Conservation (phyloP, 2,113 vertebrate species). For the Pantherophis guttatus region DNA sequence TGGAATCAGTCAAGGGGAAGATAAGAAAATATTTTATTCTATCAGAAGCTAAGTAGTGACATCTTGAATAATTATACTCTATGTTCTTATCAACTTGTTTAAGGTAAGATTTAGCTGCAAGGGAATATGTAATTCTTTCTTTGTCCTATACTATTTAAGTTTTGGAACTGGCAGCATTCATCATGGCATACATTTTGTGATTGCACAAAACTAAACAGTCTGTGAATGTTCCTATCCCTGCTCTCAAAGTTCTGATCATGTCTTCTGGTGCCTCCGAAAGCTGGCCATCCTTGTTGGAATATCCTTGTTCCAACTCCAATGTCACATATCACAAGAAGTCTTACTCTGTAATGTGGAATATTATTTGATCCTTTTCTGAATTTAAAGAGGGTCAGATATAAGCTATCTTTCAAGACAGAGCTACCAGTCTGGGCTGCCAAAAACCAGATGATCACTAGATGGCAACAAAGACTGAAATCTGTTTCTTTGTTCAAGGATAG, state of each 20-base stretch:
- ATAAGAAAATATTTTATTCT: neutral
- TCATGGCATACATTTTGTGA: neutral
- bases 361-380: neutral
- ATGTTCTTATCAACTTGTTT: neutral
- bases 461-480: neutral
- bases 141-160: neutral
- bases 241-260: neutral
- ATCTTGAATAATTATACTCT: neutral
- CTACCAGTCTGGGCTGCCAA: neutral
- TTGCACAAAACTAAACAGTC: neutral
- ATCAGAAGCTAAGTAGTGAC: neutral
- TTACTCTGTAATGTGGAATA: neutral
- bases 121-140: neutral
- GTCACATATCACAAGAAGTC: neutral
- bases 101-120: neutral
- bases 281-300: neutral
- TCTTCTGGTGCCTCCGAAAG: neutral
- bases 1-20: neutral
- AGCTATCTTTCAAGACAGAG: neutral
- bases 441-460: neutral
- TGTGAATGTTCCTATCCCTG: neutral
- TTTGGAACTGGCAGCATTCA: neutral
- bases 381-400: neutral
- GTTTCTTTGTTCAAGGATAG: neutral
- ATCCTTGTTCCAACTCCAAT: neutral